Percentiles rank a stretch among this genome's conserved stretches.
Evolutionary conservation across 2,888 invertebrate species (phyloP).

Genomic region (Malthinus flaveolus): DNA sequence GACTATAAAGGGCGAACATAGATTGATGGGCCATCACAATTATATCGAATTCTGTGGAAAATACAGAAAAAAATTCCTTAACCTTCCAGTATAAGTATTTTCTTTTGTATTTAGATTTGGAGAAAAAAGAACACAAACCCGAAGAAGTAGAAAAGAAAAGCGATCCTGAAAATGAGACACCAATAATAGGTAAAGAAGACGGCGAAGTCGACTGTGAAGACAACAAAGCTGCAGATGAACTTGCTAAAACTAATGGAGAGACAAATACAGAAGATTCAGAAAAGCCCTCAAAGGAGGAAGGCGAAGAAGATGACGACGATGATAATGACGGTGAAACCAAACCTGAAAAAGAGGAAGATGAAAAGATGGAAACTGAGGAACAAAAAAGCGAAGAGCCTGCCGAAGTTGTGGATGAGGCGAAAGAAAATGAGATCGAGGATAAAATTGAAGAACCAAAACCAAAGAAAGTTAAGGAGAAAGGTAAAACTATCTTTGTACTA

Average conservation of each 20-base stretch:
- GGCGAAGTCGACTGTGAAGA: conserved; percentile 46
- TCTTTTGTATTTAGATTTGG: conserved; percentile 39
- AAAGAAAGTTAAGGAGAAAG: conserved; percentile 53
- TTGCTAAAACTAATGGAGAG: conserved; percentile 32
- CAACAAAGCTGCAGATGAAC: conserved; percentile 29
- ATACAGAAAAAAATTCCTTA: neutral
- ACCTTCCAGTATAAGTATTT: neutral
- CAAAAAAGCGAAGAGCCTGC: conserved; percentile 28
- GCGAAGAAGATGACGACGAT: conserved; percentile 50
- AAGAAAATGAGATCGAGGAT: conserved; percentile 36
- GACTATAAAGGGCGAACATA: neutral
- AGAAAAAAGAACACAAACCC: conserved; percentile 41
- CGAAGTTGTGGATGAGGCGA: conserved; percentile 29
- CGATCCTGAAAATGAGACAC: conserved; percentile 37
- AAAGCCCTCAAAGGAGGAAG: conserved; percentile 41
- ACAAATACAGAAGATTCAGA: conserved; percentile 7
- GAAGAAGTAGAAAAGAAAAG: conserved; percentile 37
- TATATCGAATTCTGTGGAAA: too few relatives aligned
- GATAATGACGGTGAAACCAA: conserved; percentile 42
- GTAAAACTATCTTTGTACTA: neutral
- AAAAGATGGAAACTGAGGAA: conserved; percentile 25
- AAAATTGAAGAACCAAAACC: conserved; percentile 44
- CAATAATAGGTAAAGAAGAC: conserved; percentile 40
- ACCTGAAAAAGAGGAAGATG: conserved; percentile 24
- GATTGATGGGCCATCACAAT: too few relatives aligned